Base-by-base conservation (phyloP, 2,888 invertebrate genomes). In the Agrotis puta region DNA sequence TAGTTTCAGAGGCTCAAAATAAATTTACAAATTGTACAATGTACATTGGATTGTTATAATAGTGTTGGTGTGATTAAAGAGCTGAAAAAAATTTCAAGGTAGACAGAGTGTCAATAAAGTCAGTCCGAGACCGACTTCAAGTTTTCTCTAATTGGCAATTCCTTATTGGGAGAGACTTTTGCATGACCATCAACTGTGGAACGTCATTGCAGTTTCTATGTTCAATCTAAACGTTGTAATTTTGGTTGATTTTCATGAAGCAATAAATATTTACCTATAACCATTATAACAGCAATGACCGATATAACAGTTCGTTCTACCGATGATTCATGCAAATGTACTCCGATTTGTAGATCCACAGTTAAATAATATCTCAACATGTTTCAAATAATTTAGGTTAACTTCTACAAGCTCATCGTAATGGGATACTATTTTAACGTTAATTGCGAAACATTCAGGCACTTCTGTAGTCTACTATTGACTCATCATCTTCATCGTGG, bases 321-420 rank as follows among this genome's bases (percentile, higher is more conserved):
- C 6, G 47, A 48, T 77, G 73, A 73, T 24, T 73, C 77, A 77
- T 27, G 56, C 63, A 51, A 67, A 72, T 73, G 11, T 22, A 69
- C 62, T 65, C 27, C 27, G 48, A 53, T 61, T 72, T 33, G 53
- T 53, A 79, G 56, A 70, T 61, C 22, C 53, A 51, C 56, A 20
- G 43, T 24, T 39, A 69, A 68, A 66, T 69, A 68, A 68, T 57
- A 78, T 74, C 54, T 59, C 53, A 47, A 58, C 45, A 27, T 43
- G 74, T 74, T 62, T 73, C 47, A 77, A 65, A 73, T 65, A 68
- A 47, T 51, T 63, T 54, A 24, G 59, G 62, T 57, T 61, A 69
- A 50, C 22, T 65, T 78, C 63, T 61, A 53, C 18, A 51, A 74
- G 51, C 5, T 22, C 48, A 51, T 39, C 47, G 18, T 18, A 65